These are phyloP conservation scores for Pluvialis apricaria DNA, from an alignment of 2,113 vertebrate genomes.

Conservation along the genomic window DNA sequence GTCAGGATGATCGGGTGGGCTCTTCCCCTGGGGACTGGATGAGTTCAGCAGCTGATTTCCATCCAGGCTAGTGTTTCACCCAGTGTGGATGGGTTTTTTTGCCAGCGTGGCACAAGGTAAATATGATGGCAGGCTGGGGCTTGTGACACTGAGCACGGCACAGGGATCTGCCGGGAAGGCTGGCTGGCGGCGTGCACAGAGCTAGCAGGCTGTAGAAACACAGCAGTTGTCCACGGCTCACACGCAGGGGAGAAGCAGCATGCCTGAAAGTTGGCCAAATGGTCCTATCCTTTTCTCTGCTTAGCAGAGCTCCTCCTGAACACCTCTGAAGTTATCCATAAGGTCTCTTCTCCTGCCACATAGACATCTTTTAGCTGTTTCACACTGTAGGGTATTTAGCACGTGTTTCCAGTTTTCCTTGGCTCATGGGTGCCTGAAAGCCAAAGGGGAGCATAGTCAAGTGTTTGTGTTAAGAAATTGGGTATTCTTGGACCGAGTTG, in stretches of 20 bases:
- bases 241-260: neutral
- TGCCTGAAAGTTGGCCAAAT: neutral
- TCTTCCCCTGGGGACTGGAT: neutral
- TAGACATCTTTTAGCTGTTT: neutral
- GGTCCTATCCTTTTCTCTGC: neutral
- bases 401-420: neutral
- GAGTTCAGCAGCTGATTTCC: neutral
- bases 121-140: neutral
- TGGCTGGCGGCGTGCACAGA: neutral
- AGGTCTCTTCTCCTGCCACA: neutral
- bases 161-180: neutral
- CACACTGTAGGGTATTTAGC: neutral
- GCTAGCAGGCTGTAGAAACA: neutral
- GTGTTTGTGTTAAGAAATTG: neutral
- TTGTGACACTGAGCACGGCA: neutral
- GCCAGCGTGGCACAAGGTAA: neutral
- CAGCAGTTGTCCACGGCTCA: neutral
- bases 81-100: neutral
- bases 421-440: neutral
- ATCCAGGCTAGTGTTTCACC: neutral
- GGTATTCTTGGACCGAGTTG: neutral
- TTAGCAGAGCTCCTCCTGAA: neutral
- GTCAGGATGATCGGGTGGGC: neutral
- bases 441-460: neutral
- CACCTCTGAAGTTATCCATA: neutral